phyloP scores from a whole-genome alignment of 2,888 invertebrate genomes.

The Catocala fraxini region DNA sequence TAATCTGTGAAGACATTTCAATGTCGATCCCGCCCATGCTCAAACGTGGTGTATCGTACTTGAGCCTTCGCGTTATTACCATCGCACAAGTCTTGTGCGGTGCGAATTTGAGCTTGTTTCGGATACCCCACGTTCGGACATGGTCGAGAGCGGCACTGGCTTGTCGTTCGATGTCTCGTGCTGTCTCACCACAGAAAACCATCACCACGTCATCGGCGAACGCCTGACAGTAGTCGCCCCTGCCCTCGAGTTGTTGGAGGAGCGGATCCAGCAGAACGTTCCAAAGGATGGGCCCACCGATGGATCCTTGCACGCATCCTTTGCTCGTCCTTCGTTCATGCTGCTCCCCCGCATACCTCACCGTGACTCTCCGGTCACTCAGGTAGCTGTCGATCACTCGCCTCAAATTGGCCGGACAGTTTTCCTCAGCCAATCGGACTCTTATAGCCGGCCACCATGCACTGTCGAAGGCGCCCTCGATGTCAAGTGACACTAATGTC shows the following conservation, averaged over 20 bases:
- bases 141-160: slow-evolving; percentile 14
- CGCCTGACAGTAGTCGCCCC: background rate
- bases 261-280: too few relatives aligned
- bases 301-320: too few relatives aligned
- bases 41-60: slow-evolving; percentile 8
- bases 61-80: background rate
- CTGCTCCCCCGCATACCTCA: too few relatives aligned
- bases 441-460: too few relatives aligned
- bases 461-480: too few relatives aligned
- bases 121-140: slow-evolving; percentile 22
- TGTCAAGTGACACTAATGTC: too few relatives aligned
- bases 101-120: slow-evolving; percentile 4
- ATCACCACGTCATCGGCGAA: slow-evolving; percentile 6
- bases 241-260: background rate
- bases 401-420: too few relatives aligned
- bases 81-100: slow-evolving; percentile 5
- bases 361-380: too few relatives aligned
- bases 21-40: slow-evolving; percentile 2
- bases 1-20: background rate
- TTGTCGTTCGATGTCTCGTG: background rate
- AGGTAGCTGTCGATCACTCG: too few relatives aligned
- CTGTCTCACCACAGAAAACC: background rate
- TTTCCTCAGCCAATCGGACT: too few relatives aligned
- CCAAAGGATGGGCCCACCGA: too few relatives aligned
- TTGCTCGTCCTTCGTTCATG: too few relatives aligned